Base-by-base conservation (phyloP, 2,888 invertebrate species). In the Drosophila greeni region DNA sequence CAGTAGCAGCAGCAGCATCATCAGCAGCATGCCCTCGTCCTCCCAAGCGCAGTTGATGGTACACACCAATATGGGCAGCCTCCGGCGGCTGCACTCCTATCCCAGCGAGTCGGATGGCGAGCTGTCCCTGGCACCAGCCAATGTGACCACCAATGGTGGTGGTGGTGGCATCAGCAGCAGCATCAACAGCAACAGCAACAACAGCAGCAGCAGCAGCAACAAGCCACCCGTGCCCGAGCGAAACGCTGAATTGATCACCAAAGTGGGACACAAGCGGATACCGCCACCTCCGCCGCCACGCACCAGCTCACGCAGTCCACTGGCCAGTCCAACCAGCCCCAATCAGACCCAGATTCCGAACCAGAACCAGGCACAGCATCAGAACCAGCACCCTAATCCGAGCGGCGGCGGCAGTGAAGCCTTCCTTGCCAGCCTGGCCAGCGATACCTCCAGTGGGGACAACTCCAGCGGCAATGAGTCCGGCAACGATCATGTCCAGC, bases 201-300 rank as follows among this genome's bases (percentile, higher is more conserved):
- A 14, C 23, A 26, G 16, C 20, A 43, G 47, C 62, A 90, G 91
- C 84, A 89, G 91, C 74, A 90, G 90, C 70, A 89, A 90, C 78
- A 95, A 95, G 88, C 95, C 95, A 53, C 95, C 95, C 40, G 92
- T 95, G 64, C 95, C 95, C 57, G 95, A 95, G 89, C 91, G 95
- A 26, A 95, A 95, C 85, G 92, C 93, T 37, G 95, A 95, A 86
- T 90, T 95, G 66, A 90, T 94, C 62, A 93, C 94, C 62, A 90
- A 94, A 86, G 92, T 93, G 43, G 91, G 91, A 16, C 92, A 92
- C 62, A 92, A 94, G 82, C 92, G 95, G 55, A 93, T 95, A 43
- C 96, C 96, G 8, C 97, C 96, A 18, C 96, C 95, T n/a, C 95
- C 97, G 31, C 96, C 96, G 29, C 96, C 96, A n/a, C 92, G 96